Evolutionary conservation across 1,140 invertebrate species (phyloP).

Genomic region (Drosophila oshimai): DNA sequence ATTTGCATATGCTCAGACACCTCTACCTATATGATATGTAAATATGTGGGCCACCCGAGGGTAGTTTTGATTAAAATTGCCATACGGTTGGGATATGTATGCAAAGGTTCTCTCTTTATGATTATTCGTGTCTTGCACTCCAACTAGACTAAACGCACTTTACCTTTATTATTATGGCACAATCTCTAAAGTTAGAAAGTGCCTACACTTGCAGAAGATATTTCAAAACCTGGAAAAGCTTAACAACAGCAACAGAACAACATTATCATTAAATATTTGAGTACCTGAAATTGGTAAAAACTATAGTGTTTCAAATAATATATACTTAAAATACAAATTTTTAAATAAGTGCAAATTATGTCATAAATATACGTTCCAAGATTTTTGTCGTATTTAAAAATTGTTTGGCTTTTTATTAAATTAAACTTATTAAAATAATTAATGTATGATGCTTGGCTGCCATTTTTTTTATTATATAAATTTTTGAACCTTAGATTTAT

Average conservation of each 20-base stretch:
- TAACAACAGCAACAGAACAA: neutral
- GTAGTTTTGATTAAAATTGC: constrained; percentile 42
- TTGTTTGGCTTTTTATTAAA: too few relatives aligned
- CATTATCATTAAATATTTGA: too few relatives aligned
- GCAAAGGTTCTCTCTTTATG: constrained; percentile 12
- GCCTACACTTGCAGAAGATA: neutral
- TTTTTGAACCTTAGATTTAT: too few relatives aligned
- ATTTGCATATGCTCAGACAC: constrained; percentile 28
- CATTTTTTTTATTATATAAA: too few relatives aligned
- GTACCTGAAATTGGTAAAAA: too few relatives aligned
- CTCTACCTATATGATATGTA: neutral
- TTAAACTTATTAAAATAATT: too few relatives aligned
- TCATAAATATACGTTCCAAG: too few relatives aligned
- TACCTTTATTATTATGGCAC: neutral
- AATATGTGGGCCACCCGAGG: neutral
- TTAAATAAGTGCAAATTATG: too few relatives aligned
- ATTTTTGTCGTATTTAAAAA: too few relatives aligned
- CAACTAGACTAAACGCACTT: constrained; percentile 31
- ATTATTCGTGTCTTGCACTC: constrained; percentile 9
- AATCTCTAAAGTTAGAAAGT: neutral
- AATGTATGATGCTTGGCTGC: too few relatives aligned
- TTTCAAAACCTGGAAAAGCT: neutral
- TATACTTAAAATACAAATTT: too few relatives aligned
- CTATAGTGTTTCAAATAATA: too few relatives aligned
- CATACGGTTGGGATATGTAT: neutral